Conservation (phyloP, 1,140 invertebrate species). For the Sarcophaga bullata region DNA sequence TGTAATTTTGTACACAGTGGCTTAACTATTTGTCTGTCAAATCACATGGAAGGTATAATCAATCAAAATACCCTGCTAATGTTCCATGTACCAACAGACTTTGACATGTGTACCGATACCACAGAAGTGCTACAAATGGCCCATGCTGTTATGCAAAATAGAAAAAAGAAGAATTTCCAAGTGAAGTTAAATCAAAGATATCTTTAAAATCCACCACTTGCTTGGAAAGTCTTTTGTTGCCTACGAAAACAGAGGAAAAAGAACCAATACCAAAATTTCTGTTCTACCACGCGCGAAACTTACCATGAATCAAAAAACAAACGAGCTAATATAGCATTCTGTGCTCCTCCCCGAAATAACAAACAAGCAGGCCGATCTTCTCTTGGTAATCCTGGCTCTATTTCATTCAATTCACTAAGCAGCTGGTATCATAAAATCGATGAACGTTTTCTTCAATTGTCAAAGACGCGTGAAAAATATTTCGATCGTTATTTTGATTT, state of each 20-base stretch:
- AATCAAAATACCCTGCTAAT: not conserved
- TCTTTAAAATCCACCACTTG: not conserved
- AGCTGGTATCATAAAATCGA: conserved; percentile 2
- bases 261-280: not conserved
- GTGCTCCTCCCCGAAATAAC: too few relatives aligned
- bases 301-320: not conserved
- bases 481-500: not conserved
- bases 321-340: not conserved
- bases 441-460: not conserved
- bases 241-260: not conserved
- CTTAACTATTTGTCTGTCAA: not conserved
- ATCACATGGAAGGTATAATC: not conserved
- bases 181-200: not conserved
- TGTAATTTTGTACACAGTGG: not conserved
- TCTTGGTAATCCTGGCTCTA: too few relatives aligned
- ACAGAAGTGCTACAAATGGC: not conserved
- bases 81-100: not conserved
- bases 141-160: not conserved
- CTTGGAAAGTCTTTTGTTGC: not conserved
- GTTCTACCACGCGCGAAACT: not conserved
- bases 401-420: not conserved
- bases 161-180: not conserved
- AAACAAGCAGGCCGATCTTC: too few relatives aligned
- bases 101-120: not conserved
- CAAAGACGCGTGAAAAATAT: not conserved